Percentiles rank a stretch among this genome's conserved stretches.
Evolutionary conservation across 2,888 invertebrate genomes (phyloP).

Genomic region (Epinotia nisella): DNA sequence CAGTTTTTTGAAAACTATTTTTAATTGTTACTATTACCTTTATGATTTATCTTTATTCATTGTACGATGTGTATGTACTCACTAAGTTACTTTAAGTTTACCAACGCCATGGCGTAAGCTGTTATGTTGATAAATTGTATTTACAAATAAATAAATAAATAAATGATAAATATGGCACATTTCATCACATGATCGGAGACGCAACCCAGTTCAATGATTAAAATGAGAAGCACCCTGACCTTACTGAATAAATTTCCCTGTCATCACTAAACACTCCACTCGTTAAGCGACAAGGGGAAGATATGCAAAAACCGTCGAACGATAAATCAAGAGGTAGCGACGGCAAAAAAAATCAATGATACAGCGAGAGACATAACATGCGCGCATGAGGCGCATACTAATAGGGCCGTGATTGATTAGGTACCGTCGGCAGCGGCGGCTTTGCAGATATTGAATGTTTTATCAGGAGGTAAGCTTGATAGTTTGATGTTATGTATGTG

Average conservation of each 20-base stretch:
- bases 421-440: constrained; percentile 26
- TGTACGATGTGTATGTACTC: no score
- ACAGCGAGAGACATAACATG: constrained; percentile 43
- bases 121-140: no score
- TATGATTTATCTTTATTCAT: no score
- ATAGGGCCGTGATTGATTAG: constrained; percentile 42
- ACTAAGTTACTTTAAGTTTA: no score
- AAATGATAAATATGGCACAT: no score
- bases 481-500: constrained; percentile 2
- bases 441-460: constrained; percentile 22
- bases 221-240: background rate
- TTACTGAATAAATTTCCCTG: constrained; percentile 10
- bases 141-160: no score
- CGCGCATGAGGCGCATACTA: constrained; percentile 40
- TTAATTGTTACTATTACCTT: no score
- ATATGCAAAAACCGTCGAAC: constrained; percentile 37
- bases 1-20: no score
- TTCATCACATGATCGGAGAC: background rate
- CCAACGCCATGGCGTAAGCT: no score
- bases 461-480: constrained; percentile 11
- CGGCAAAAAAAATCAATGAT: constrained; percentile 45
- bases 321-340: constrained; percentile 44
- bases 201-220: background rate
- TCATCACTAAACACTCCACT: constrained; percentile 25
- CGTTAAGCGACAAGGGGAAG: constrained; percentile 27